These are phyloP conservation scores for Anolis apletophallus DNA, from an alignment of 2,797 vertebrate genomes.

Conservation along the genomic window DNA sequence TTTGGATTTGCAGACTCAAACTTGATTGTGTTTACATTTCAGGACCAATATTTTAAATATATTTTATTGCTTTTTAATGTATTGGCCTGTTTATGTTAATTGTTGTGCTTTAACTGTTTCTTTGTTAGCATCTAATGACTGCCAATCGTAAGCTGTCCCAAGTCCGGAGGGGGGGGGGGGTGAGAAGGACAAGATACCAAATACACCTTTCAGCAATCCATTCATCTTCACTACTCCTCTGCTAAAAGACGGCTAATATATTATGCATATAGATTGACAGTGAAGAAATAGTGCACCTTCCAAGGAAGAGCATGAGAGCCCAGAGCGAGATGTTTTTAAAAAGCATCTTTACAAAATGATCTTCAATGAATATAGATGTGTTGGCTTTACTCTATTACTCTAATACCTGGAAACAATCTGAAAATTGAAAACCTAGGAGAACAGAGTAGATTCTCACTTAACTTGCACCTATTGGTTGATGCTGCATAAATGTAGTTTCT, in stretches of 20 bases:
- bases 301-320: not conserved
- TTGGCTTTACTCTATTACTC: not conserved
- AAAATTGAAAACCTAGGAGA: conserved; percentile 30
- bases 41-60: too few relatives aligned
- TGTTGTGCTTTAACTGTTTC: too few relatives aligned
- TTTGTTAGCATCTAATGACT: too few relatives aligned
- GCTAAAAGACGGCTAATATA: not conserved
- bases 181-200: too few relatives aligned
- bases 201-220: not conserved
- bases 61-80: too few relatives aligned
- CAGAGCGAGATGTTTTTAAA: not conserved
- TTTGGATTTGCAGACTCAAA: too few relatives aligned
- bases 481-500: too few relatives aligned
- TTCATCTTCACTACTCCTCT: not conserved
- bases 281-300: conserved; percentile 9
- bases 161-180: too few relatives aligned
- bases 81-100: too few relatives aligned
- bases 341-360: conserved; percentile 28
- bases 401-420: conserved; percentile 18
- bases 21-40: too few relatives aligned
- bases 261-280: not conserved
- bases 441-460: not conserved
- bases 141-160: too few relatives aligned
- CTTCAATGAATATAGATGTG: conserved; percentile 23
- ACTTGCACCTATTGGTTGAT: too few relatives aligned